Conservation (phyloP, 2,888 invertebrate genomes). For the Yponomeuta malinellus region DNA sequence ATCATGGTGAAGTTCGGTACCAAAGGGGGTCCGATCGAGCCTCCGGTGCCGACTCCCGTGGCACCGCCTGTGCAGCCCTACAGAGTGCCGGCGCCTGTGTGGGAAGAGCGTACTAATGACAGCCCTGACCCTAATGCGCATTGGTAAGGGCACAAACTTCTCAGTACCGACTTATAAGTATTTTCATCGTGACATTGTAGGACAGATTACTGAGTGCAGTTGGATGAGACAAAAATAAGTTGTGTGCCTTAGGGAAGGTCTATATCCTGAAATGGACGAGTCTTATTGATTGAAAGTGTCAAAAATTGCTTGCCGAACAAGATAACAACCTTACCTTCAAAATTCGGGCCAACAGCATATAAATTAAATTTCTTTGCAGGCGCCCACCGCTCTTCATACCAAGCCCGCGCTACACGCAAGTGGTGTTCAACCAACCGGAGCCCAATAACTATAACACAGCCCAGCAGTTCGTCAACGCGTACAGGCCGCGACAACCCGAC, state of each 20-base stretch:
- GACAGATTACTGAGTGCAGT: no score
- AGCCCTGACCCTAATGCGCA: slow-evolving; percentile 77
- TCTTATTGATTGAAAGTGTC: no score
- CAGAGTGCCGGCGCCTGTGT: slow-evolving; percentile 76
- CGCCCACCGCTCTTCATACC: slow-evolving; percentile 59
- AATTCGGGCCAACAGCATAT: no score
- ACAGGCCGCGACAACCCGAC: slow-evolving; percentile 40
- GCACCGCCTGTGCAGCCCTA: slow-evolving; percentile 64
- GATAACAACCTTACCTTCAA: no score
- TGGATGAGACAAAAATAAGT: no score
- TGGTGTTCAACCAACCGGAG: slow-evolving; percentile 39
- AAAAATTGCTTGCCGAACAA: no score
- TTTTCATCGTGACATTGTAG: not conserved
- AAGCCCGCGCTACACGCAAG: slow-evolving; percentile 58
- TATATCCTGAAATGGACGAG: no score
- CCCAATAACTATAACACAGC: slow-evolving; percentile 48
- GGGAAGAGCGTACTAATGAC: slow-evolving; percentile 76
- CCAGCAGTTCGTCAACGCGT: slow-evolving; percentile 61
- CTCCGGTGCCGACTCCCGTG: slow-evolving; percentile 70
- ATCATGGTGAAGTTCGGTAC: slow-evolving; percentile 80
- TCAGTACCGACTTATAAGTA: not conserved
- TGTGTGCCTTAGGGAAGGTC: no score
- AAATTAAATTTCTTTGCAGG: slow-evolving; percentile 34
- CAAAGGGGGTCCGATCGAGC: slow-evolving; percentile 76
- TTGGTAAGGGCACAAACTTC: slow-evolving; percentile 53